Conservation (phyloP, 2,797 vertebrate genomes). For the Synaphobranchus kaupii region DNA sequence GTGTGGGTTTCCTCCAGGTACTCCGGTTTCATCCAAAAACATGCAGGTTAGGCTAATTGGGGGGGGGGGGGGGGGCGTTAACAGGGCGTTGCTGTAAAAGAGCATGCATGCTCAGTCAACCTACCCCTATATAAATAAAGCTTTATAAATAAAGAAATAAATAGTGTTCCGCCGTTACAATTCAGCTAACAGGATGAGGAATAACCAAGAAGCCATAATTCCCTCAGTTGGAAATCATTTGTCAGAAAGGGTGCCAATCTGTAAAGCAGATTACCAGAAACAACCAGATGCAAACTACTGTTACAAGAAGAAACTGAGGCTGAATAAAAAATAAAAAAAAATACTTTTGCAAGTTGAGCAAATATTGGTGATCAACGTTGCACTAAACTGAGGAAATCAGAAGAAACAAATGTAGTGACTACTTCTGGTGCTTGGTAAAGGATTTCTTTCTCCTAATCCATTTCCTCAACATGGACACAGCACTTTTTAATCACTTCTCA, state of each 20-base stretch:
- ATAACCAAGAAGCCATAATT: not conserved
- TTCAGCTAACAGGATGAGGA: not conserved
- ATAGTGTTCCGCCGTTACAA: not conserved
- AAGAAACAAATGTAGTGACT: not conserved
- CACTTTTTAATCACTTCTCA: constrained; percentile 7
- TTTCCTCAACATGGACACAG: not conserved
- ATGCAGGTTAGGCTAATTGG: no score
- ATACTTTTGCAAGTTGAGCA: not conserved
- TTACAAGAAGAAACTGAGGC: not conserved
- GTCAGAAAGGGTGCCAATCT: not conserved
- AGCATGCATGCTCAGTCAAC: no score
- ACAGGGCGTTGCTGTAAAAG: no score
- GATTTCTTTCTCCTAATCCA: not conserved
- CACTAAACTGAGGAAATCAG: not conserved
- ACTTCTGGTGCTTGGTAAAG: not conserved
- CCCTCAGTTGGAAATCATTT: not conserved
- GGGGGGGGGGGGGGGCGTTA: no score
- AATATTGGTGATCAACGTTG: not conserved
- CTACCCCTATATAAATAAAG: no score
- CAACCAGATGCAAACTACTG: not conserved
- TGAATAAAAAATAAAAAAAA: not conserved
- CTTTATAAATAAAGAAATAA: no score
- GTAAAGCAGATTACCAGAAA: not conserved
- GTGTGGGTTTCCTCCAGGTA: no score
- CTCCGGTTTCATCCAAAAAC: no score